Conservation (phyloP, 2,113 vertebrate genomes). For the Camelus bactrianus region DNA sequence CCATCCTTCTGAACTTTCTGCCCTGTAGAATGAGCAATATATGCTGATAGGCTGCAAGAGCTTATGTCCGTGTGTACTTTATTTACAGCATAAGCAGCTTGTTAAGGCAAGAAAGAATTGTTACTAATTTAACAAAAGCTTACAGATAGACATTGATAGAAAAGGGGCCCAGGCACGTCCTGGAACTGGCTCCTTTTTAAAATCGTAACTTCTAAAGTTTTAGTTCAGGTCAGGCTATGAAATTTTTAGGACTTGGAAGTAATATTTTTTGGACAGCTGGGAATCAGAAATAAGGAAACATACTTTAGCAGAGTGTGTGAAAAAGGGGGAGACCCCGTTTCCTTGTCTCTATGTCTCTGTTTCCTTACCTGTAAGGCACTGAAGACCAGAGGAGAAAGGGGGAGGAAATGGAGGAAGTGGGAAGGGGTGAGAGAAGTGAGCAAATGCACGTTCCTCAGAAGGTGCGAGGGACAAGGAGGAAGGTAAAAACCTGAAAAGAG, state of each 20-base stretch:
- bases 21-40: background rate
- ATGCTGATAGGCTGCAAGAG: background rate
- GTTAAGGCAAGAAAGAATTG: conserved; percentile 25
- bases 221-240: conserved; percentile 26
- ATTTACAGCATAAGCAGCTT: background rate
- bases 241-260: background rate
- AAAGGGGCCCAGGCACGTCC: background rate
- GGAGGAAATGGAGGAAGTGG: background rate
- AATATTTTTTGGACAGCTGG: conserved; percentile 44
- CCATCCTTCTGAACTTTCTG: background rate
- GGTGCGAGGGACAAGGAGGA: background rate
- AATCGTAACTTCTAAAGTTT: background rate
- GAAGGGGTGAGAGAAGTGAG: background rate
- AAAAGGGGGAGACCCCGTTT: background rate
- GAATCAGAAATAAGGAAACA: background rate
- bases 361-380: background rate
- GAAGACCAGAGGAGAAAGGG: background rate
- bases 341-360: background rate
- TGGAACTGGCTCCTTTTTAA: conserved; percentile 13
- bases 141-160: background rate
- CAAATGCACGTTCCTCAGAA: background rate
- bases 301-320: background rate
- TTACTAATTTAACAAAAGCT: conserved; percentile 25
- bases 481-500: conserved; percentile 29
- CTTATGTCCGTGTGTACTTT: background rate